phyloP scores from a whole-genome alignment of 2,888 invertebrate genomes.

The Pardosa pseudoannulata region DNA sequence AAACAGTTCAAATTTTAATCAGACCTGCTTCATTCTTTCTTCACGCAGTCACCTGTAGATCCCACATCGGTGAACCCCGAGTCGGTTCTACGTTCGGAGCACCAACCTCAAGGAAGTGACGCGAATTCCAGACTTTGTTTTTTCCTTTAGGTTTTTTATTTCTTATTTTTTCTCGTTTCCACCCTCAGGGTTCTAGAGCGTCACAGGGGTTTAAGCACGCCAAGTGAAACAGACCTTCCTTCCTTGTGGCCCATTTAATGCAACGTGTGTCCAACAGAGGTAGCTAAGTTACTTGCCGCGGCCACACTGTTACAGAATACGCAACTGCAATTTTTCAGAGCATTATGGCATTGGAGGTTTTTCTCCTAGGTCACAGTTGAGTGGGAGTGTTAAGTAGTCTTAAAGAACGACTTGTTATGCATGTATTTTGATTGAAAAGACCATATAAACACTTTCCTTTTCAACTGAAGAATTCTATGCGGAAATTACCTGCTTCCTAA shows the following conservation, averaged over 20 bases:
- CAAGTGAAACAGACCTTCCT: conserved; percentile 43
- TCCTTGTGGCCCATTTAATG: conserved; percentile 50
- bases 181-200: conserved; percentile 25
- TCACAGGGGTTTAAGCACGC: conserved; percentile 12
- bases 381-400: background rate
- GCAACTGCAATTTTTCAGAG: background rate
- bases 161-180: background rate
- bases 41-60: background rate
- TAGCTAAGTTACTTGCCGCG: background rate
- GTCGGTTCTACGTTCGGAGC: conserved; percentile 18
- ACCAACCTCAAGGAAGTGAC: conserved; percentile 47
- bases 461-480: background rate
- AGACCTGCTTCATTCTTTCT: background rate
- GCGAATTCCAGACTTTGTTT: conserved; percentile 35
- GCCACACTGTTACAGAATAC: background rate
- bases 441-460: background rate
- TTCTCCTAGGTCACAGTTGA: background rate
- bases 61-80: conserved; percentile 22
- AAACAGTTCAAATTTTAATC: too few species aligned
- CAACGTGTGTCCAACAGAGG: background rate
- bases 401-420: background rate
- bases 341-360: background rate
- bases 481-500: too few species aligned
- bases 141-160: conserved; percentile 17
- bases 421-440: background rate